These are phyloP conservation scores for Hymenochirus boettgeri DNA, from an alignment of 2,113 vertebrate species.

Conservation along the genomic window DNA sequence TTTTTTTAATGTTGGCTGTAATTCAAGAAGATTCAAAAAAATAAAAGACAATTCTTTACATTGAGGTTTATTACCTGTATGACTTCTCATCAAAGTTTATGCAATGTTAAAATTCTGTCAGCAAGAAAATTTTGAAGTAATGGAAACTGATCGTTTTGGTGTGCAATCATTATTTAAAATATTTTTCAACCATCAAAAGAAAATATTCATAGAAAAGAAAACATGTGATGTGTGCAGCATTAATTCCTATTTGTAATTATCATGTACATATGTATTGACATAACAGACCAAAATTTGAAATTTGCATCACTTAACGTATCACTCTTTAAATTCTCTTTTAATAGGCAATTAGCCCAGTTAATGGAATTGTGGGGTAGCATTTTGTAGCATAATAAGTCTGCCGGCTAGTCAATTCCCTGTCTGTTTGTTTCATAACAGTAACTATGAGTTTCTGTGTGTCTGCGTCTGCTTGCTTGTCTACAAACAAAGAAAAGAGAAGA, in stretches of 20 bases:
- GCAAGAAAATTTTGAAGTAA: neutral
- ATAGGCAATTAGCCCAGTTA: no score
- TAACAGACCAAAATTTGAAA: neutral
- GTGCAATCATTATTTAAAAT: neutral
- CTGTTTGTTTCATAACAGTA: no score
- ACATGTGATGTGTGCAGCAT: conserved; percentile 41
- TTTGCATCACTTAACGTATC: no score
- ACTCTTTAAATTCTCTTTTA: neutral
- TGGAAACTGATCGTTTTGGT: neutral
- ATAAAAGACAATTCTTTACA: neutral
- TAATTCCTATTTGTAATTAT: no score
- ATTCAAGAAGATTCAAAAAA: neutral
- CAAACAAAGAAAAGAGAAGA: no score
- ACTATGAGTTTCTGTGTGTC: no score
- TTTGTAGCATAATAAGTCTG: conserved; percentile 13
- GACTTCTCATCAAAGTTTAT: conserved; percentile 39
- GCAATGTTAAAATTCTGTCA: conserved; percentile 35
- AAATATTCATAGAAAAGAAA: neutral
- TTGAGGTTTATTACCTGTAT: neutral
- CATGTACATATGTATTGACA: no score
- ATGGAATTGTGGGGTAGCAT: no score
- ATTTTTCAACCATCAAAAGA: neutral
- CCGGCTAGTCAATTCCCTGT: neutral
- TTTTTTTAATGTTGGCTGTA: no score
- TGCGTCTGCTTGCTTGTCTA: no score